A percentile compares a stretch with the other conserved stretches of the same genome.
These are phyloP conservation scores for Siderastrea siderea DNA, from an alignment of 92 coral and sea anemone species.

Conservation along the genomic window DNA sequence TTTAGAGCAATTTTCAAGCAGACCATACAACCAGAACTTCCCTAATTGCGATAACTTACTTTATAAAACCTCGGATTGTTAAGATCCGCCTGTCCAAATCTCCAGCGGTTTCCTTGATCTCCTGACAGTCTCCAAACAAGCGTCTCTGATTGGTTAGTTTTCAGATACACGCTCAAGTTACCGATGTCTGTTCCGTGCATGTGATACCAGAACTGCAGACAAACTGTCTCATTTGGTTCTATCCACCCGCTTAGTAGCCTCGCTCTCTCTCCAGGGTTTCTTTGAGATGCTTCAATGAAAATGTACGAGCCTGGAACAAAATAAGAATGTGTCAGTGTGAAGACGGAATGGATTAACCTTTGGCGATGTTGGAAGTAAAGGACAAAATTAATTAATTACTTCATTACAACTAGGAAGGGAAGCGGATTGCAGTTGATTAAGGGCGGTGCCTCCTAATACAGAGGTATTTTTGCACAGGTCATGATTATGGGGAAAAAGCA, in stretches of 20 bases:
- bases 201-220: slow-evolving; percentile 80
- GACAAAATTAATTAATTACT: no score
- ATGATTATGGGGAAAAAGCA: no score
- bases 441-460: no score
- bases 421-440: no score
- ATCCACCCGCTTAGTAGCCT: slow-evolving; percentile 55
- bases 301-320: slow-evolving; percentile 44
- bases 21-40: no score
- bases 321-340: neutral
- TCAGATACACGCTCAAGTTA: slow-evolving; percentile 27
- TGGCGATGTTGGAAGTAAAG: neutral
- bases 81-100: slow-evolving; percentile 60
- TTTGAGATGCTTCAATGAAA: slow-evolving; percentile 64
- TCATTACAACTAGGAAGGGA: no score
- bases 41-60: neutral
- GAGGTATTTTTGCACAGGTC: no score
- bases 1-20: no score
- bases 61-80: neutral
- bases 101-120: slow-evolving; percentile 58
- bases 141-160: slow-evolving; percentile 51
- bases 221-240: slow-evolving; percentile 45
- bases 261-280: slow-evolving; percentile 48
- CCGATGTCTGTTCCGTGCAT: slow-evolving; percentile 66
- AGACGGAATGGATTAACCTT: neutral
- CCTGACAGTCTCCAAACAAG: slow-evolving; percentile 60